Evolutionary conservation across 2,113 vertebrate species (phyloP).

Genomic region (Maccullochella peelii): DNA sequence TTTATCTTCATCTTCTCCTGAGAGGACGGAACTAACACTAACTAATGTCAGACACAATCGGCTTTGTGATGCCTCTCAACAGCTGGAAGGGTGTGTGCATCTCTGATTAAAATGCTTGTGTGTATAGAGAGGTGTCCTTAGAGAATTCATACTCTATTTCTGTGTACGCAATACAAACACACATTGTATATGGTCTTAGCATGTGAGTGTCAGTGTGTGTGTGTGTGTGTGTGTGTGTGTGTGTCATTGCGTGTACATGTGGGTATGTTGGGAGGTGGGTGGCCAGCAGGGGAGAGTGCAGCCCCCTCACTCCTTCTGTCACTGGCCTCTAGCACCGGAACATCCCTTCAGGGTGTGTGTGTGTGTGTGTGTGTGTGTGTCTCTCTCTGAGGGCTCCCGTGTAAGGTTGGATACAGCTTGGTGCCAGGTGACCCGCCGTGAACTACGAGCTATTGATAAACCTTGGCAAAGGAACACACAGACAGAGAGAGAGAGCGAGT

Average conservation of each 20-base stretch:
- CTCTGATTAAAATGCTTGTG: conserved; percentile 58
- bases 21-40: conserved; percentile 36
- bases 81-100: conserved; percentile 58
- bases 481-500: conserved; percentile 8
- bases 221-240: not conserved
- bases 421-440: conserved; percentile 55
- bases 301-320: conserved; percentile 75
- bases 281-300: conserved; percentile 59
- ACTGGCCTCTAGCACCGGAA: conserved; percentile 67
- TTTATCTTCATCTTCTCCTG: conserved; percentile 52
- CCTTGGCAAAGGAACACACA: conserved; percentile 45
- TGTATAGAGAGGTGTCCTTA: conserved; percentile 51
- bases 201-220: not conserved
- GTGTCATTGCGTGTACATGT: not conserved
- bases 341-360: conserved; percentile 43
- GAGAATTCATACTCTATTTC: not conserved
- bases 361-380: conserved; percentile 37
- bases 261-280: conserved; percentile 20
- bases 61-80: conserved; percentile 68
- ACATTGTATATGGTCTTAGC: not conserved
- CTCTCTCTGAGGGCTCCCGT: conserved; percentile 11
- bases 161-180: not conserved
- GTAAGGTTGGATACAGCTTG: conserved; percentile 36
- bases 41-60: conserved; percentile 68
- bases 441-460: conserved; percentile 74